These are phyloP conservation scores for Lochmaea crataegi DNA, from an alignment of 2,888 invertebrate species.

Conservation along the genomic window DNA sequence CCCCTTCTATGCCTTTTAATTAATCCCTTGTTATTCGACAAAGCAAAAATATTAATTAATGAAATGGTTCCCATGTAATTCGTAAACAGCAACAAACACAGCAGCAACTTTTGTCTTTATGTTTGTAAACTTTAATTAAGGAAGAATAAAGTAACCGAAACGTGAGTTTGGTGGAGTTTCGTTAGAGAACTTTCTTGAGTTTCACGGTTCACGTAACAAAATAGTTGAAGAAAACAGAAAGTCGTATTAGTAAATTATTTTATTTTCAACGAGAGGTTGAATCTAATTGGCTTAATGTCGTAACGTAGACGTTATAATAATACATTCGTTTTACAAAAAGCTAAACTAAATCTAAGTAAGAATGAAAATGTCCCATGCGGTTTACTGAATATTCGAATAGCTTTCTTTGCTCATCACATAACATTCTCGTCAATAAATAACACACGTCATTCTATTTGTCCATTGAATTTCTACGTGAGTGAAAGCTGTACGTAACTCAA, in stretches of 20 bases:
- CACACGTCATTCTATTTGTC: conserved; percentile 4
- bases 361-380: too few relatives aligned
- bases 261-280: conserved; percentile 20
- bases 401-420: conserved; percentile 1
- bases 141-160: conserved; percentile 37
- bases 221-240: conserved; percentile 18
- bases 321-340: too few relatives aligned
- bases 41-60: conserved; percentile 28
- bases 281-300: conserved; percentile 9
- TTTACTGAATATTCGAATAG: neutral
- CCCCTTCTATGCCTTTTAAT: too few relatives aligned
- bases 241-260: conserved; percentile 24
- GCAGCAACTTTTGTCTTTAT: conserved; percentile 30
- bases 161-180: conserved; percentile 31
- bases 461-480: conserved; percentile 24
- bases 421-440: neutral
- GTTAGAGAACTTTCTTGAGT: conserved; percentile 28
- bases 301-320: neutral
- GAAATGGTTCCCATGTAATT: conserved; percentile 21
- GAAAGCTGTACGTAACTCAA: conserved; percentile 20
- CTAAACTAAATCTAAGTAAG: too few relatives aligned
- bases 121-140: conserved; percentile 36
- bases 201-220: conserved; percentile 23
- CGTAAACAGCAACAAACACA: conserved; percentile 27
- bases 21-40: neutral